phyloP scores from a whole-genome alignment of 2,888 invertebrate genomes.

The Cancer borealis region DNA sequence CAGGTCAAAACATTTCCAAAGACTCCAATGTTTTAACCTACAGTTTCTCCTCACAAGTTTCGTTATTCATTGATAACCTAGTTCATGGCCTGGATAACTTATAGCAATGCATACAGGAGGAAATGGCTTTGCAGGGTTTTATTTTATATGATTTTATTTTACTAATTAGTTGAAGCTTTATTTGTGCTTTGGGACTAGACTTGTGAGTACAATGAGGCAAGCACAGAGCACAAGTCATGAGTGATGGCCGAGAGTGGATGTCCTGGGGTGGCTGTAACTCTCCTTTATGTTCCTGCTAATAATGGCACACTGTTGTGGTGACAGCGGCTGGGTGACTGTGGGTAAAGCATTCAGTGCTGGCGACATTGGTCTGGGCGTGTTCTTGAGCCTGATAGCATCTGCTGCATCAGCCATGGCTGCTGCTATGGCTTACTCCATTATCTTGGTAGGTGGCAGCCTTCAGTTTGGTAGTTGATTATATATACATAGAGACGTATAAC shows the following conservation, averaged over 20 bases:
- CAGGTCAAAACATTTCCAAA: too few species aligned
- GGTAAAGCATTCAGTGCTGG: constrained; percentile 63
- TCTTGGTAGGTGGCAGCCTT: constrained; percentile 73
- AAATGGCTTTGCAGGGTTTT: background rate
- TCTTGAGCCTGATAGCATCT: constrained; percentile 71
- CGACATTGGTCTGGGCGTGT: constrained; percentile 72
- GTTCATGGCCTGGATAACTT: too few species aligned
- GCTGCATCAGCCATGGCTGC: constrained; percentile 66
- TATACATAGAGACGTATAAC: background rate
- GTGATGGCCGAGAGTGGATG: constrained; percentile 30
- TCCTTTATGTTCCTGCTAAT: background rate
- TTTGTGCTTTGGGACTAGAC: background rate
- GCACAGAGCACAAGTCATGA: background rate
- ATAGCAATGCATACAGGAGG: background rate
- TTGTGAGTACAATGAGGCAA: background rate
- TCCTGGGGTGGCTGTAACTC: constrained; percentile 14
- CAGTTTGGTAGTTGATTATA: background rate
- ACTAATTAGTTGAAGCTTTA: background rate
- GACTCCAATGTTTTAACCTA: too few species aligned
- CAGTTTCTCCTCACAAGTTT: background rate
- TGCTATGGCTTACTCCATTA: constrained; percentile 69
- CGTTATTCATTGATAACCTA: background rate
- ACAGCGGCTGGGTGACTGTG: constrained; percentile 80
- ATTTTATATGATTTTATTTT: background rate
- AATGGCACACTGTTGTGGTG: constrained; percentile 43